Evolutionary conservation across 2,113 vertebrate genomes (phyloP).

Genomic region (Entomyzon cyanotis): DNA sequence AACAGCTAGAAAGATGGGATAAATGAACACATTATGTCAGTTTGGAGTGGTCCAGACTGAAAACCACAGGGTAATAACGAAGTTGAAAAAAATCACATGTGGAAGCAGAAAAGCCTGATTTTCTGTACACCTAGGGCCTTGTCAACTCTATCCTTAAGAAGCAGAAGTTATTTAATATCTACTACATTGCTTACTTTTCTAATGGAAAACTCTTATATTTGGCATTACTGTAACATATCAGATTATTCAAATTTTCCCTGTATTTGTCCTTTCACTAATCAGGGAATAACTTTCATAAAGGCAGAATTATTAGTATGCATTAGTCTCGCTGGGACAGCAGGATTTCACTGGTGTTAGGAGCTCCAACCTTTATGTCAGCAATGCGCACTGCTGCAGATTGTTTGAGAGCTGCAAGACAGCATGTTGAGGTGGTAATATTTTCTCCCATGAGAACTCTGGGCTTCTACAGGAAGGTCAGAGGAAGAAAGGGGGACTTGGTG

Average conservation of each 20-base stretch:
- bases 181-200: neutral
- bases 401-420: neutral
- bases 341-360: neutral
- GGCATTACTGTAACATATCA: neutral
- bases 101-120: neutral
- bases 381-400: neutral
- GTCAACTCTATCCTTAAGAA: neutral
- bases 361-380: neutral
- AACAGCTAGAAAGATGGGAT: neutral
- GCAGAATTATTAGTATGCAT: neutral
- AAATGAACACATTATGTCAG: neutral
- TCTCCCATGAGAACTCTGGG: neutral
- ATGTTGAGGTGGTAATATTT: neutral
- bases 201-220: neutral
- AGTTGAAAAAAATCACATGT: neutral
- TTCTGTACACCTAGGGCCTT: neutral
- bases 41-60: neutral
- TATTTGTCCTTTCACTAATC: neutral
- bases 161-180: neutral
- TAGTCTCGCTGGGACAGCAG: neutral
- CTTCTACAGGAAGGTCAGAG: neutral
- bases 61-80: neutral
- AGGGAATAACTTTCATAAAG: neutral
- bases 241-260: neutral
- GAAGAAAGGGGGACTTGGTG: constrained; percentile 6